Conservation (phyloP, 2,113 vertebrate species). For the Eudorcas thomsonii region DNA sequence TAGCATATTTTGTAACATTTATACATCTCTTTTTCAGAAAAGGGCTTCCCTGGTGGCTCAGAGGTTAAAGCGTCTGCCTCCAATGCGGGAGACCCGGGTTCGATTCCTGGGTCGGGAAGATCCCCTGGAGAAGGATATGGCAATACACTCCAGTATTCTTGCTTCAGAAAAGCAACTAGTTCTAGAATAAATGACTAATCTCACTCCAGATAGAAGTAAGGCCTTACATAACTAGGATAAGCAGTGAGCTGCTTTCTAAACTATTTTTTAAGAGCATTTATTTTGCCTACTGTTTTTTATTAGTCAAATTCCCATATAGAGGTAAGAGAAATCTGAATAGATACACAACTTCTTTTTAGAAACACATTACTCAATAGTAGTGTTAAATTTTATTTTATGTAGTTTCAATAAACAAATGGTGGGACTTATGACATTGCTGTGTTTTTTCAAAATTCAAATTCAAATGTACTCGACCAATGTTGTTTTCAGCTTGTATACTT, state of each 20-base stretch:
- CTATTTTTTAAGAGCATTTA: neutral
- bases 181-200: neutral
- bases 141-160: too few species aligned
- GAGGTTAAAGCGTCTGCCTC: too few species aligned
- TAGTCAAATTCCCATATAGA: neutral
- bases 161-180: neutral
- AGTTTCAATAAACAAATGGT: neutral
- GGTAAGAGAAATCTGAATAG: slow-evolving; percentile 8
- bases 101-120: too few species aligned
- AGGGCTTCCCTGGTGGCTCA: neutral
- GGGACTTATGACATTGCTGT: neutral
- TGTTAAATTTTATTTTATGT: neutral
- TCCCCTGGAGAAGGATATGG: too few species aligned
- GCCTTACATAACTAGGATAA: neutral
- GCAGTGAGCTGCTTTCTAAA: neutral
- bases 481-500: neutral
- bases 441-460: slow-evolving; percentile 1
- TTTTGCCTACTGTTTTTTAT: slow-evolving; percentile 19
- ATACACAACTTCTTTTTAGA: neutral
- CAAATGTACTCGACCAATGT: neutral
- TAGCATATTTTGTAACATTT: neutral
- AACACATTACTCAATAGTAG: neutral
- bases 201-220: neutral
- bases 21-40: neutral
- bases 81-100: too few species aligned